These are phyloP conservation scores for Clepsis dumicolana DNA, from an alignment of 2,888 invertebrate genomes.

Conservation along the genomic window DNA sequence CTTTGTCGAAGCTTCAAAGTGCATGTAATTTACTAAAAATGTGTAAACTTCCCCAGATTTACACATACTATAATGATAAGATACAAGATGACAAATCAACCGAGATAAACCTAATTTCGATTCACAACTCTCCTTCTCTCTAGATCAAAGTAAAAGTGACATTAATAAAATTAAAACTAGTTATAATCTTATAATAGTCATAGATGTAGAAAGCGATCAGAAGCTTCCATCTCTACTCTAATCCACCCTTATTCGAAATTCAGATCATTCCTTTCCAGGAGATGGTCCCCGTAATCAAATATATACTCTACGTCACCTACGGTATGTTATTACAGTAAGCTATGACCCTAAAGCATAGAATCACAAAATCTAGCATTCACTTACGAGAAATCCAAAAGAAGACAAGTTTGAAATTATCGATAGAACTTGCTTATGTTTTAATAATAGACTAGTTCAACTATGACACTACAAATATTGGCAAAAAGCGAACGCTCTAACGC, in stretches of 20 bases:
- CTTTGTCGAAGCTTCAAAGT: conserved; percentile 77
- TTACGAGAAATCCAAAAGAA: conserved; percentile 66
- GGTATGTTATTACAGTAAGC: conserved; percentile 57
- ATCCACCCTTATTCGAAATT: conserved; percentile 64
- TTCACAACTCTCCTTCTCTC: conserved; percentile 74
- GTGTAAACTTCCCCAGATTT: conserved; percentile 85
- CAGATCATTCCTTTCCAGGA: conserved; percentile 75
- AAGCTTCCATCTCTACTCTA: conserved; percentile 65
- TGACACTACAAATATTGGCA: conserved; percentile 75
- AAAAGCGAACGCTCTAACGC: conserved; percentile 77
- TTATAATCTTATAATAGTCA: conserved; percentile 56
- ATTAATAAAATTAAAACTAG: conserved; percentile 65
- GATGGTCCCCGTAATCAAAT: conserved; percentile 81
- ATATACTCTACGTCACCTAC: conserved; percentile 67
- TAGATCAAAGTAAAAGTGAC: conserved; percentile 65
- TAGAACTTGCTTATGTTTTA: conserved; percentile 58
- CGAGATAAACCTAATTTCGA: conserved; percentile 60
- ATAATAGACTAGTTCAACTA: conserved; percentile 71
- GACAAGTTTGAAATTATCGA: conserved; percentile 59
- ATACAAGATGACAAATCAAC: conserved; percentile 53
- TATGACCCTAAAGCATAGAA: conserved; percentile 72
- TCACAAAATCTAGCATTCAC: conserved; percentile 75
- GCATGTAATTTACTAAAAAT: conserved; percentile 68
- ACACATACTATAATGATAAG: conserved; percentile 66
- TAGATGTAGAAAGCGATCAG: conserved; percentile 66